A percentile compares a stretch with the other conserved stretches of the same genome.
These are phyloP conservation scores for Dyspetes luteomarginatus DNA, from an alignment of 2,888 invertebrate genomes.

Conservation along the genomic window DNA sequence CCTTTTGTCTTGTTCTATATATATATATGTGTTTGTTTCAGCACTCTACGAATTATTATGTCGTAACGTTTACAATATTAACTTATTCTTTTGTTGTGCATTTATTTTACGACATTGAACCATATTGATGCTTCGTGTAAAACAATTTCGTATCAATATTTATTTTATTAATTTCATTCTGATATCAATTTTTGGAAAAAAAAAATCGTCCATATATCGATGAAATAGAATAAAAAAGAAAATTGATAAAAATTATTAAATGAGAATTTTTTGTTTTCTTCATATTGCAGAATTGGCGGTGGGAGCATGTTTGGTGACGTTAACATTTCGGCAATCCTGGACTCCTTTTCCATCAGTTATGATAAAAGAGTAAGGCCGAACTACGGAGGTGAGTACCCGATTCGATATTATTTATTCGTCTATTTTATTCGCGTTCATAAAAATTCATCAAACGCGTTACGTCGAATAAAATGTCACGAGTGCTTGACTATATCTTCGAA, in stretches of 20 bases:
- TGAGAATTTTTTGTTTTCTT: background rate
- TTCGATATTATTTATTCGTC: slow-evolving; percentile 42
- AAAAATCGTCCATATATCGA: background rate
- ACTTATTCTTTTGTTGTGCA: background rate
- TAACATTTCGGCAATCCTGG: slow-evolving; percentile 97
- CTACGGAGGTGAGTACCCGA: slow-evolving; percentile 94
- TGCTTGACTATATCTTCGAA: no score
- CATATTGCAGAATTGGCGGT: slow-evolving; percentile 87
- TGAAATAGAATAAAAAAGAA: background rate
- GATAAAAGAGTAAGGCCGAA: slow-evolving; percentile 99
- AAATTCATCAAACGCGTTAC: no score
- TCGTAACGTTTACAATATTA: slow-evolving; percentile 3
- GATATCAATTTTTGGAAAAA: background rate
- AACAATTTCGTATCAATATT: background rate
- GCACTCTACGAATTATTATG: background rate
- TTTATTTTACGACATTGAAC: background rate
- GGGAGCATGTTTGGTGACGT: slow-evolving; percentile 96
- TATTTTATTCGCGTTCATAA: background rate
- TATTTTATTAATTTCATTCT: no score
- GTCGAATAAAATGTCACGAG: no score
- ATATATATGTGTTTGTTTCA: no score
- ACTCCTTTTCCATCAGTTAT: slow-evolving; percentile 98
- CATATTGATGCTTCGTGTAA: background rate
- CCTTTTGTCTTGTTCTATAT: slow-evolving; percentile 3
- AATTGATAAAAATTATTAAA: background rate